Conservation (phyloP, 2,113 vertebrate genomes). For the Ondatra zibethicus region DNA sequence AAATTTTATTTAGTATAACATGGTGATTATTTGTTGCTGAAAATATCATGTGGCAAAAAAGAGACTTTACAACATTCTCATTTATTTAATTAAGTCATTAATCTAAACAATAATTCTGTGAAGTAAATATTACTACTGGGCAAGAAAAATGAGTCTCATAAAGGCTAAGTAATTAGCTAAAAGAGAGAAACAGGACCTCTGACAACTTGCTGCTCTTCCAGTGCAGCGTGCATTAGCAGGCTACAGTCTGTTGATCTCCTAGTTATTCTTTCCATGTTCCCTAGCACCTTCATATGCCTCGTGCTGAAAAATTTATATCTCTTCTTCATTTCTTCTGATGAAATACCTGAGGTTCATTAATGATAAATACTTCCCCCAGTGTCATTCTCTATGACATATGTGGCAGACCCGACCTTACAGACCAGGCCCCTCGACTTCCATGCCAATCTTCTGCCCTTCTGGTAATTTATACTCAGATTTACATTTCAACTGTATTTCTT, state of each 20-base stretch:
- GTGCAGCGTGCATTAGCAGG: not conserved
- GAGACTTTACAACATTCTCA: not conserved
- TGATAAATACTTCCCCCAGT: not conserved
- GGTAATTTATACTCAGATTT: not conserved
- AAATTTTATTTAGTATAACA: slow-evolving; percentile 48
- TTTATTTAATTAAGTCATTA: slow-evolving; percentile 42
- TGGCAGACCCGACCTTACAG: not conserved
- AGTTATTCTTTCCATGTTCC: not conserved
- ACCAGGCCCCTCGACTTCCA: not conserved
- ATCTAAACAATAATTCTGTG: slow-evolving; percentile 9
- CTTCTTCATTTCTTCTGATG: slow-evolving; percentile 17
- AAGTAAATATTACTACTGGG: slow-evolving; percentile 7
- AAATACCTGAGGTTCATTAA: not conserved
- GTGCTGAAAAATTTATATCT: not conserved
- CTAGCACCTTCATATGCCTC: not conserved
- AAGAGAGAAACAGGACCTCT: not conserved
- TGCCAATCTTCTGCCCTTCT: not conserved
- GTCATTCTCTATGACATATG: not conserved
- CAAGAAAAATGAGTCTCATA: slow-evolving; percentile 39
- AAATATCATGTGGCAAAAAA: not conserved
- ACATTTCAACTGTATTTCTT: not conserved
- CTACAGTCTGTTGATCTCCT: not conserved
- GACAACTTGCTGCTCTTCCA: not conserved
- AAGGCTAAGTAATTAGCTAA: not conserved
- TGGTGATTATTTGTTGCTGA: slow-evolving; percentile 30